A percentile compares a stretch with the other conserved stretches of the same genome.
These are phyloP conservation scores for Netelia fuscicornis DNA, from an alignment of 2,888 invertebrate genomes.

Conservation along the genomic window DNA sequence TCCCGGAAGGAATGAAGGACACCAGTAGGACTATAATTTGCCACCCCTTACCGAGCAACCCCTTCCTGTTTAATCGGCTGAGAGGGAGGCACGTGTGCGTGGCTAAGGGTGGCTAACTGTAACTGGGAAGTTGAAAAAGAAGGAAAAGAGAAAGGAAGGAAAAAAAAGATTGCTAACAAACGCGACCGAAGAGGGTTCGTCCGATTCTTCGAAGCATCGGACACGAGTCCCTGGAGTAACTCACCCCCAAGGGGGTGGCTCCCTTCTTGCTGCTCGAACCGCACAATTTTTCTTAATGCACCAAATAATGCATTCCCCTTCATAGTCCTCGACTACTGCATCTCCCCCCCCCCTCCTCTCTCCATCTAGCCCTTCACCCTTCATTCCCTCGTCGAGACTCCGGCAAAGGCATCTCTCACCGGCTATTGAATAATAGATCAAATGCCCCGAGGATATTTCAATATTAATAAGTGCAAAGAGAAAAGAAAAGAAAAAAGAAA, in stretches of 20 bases:
- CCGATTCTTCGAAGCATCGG: conserved; percentile 4
- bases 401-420: conserved; percentile 40
- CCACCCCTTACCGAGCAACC: background rate
- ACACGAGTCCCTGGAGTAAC: conserved; percentile 29
- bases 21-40: background rate
- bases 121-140: background rate
- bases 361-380: too few species aligned
- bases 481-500: background rate
- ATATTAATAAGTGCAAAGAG: conserved; percentile 20
- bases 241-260: too few species aligned
- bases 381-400: background rate
- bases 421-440: conserved; percentile 59
- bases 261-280: background rate
- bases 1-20: background rate
- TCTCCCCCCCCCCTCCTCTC: background rate
- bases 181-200: conserved; percentile 17
- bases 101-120: background rate
- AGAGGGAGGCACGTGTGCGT: background rate
- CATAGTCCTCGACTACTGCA: conserved; percentile 27
- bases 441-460: conserved; percentile 47
- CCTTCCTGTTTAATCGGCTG: background rate
- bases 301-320: conserved; percentile 57
- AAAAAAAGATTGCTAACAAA: background rate
- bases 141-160: background rate
- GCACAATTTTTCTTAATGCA: conserved; percentile 34